Evolutionary conservation across 1,140 invertebrate species (phyloP).

Genomic region (Elysia chlorotica): DNA sequence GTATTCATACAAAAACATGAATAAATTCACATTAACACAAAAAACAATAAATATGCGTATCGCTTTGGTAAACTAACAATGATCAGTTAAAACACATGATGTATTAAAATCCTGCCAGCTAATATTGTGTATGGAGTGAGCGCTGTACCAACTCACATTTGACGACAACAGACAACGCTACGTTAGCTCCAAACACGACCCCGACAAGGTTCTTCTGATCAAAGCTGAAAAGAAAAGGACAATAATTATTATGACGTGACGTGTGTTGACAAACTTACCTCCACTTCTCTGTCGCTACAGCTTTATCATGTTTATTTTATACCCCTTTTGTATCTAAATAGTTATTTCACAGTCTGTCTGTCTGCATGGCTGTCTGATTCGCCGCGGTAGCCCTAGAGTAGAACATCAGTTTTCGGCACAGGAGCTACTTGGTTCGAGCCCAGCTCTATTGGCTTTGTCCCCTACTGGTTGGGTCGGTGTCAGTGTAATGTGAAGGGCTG

Average conservation of each 20-base stretch:
- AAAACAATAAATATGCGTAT: too few relatives aligned
- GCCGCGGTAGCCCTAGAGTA: slow-evolving; percentile 23
- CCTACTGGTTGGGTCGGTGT: background rate
- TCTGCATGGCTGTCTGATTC: background rate
- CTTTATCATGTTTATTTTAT: background rate
- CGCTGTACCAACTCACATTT: too few relatives aligned
- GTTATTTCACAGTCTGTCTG: background rate
- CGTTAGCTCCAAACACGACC: slow-evolving; percentile 54
- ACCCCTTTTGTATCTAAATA: background rate
- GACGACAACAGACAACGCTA: slow-evolving; percentile 47
- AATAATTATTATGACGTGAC: background rate
- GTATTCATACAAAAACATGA: too few relatives aligned
- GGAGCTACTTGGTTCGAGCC: too few relatives aligned
- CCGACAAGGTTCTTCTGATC: slow-evolving; percentile 48
- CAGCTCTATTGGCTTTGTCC: too few relatives aligned
- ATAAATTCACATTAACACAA: too few relatives aligned
- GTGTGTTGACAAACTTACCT: background rate
- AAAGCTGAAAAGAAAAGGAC: slow-evolving; percentile 42
- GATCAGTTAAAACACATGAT: too few relatives aligned
- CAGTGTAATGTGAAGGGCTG: background rate
- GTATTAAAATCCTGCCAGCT: too few relatives aligned
- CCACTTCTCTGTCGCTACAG: background rate
- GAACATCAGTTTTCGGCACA: slow-evolving; percentile 8
- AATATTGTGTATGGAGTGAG: too few relatives aligned
- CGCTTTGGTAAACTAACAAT: too few relatives aligned